Conservation (phyloP, 2,888 invertebrate genomes). For the Epinotia demarniana region DNA sequence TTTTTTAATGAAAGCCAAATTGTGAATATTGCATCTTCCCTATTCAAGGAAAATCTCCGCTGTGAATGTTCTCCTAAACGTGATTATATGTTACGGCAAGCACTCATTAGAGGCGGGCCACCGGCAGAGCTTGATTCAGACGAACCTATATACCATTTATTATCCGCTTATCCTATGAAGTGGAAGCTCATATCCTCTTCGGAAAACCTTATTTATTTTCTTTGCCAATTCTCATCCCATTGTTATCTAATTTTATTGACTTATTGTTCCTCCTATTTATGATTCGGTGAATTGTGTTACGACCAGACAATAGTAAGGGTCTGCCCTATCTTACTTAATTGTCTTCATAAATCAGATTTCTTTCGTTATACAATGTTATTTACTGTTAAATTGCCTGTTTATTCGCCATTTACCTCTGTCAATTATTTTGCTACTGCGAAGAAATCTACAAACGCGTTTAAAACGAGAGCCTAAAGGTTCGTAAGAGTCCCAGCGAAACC, state of each 20-base stretch:
- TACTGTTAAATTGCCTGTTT: constrained; percentile 47
- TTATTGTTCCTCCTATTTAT: constrained; percentile 80
- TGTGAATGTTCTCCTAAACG: neutral
- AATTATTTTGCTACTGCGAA: neutral
- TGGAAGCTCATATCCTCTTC: constrained; percentile 61
- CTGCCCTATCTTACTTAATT: constrained; percentile 70
- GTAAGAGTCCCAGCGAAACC: neutral
- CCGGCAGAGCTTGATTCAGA: constrained; percentile 39
- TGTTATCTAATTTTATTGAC: constrained; percentile 79
- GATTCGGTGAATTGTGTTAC: constrained; percentile 76
- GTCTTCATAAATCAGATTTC: constrained; percentile 77
- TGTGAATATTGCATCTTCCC: no score
- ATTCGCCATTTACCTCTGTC: constrained; percentile 16
- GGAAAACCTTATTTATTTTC: constrained; percentile 68
- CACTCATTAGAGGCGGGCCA: constrained; percentile 17
- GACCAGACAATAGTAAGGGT: constrained; percentile 74
- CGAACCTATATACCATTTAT: constrained; percentile 56
- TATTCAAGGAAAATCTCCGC: neutral
- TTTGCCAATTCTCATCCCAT: constrained; percentile 68
- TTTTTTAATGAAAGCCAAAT: no score
- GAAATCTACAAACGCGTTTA: neutral
- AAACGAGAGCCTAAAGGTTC: neutral
- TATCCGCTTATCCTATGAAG: constrained; percentile 62
- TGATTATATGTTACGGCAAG: neutral
- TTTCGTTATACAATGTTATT: constrained; percentile 60